A percentile compares a stretch with the other conserved stretches of the same genome.
These are phyloP conservation scores for Trachelus troglodyta DNA, from an alignment of 2,888 invertebrate species.

Conservation along the genomic window DNA sequence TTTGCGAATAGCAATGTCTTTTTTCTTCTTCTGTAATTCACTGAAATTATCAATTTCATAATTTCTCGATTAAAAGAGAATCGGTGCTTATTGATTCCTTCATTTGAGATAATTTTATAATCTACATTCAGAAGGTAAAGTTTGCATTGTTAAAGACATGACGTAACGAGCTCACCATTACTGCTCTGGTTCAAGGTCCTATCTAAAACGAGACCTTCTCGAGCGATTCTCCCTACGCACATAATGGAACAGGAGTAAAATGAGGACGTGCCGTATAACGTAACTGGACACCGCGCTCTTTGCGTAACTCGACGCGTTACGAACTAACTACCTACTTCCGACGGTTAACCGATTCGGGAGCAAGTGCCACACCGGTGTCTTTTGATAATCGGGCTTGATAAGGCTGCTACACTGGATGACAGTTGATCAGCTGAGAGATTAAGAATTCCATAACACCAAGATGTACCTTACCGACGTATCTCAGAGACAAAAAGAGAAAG, in stretches of 20 bases:
- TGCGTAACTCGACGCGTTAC: slow-evolving; percentile 43
- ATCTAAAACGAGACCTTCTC: background rate
- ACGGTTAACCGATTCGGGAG: slow-evolving; percentile 26
- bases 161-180: background rate
- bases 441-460: background rate
- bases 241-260: slow-evolving; percentile 10
- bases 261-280: slow-evolving; percentile 21
- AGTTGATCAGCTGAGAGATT: background rate
- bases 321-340: slow-evolving; percentile 47
- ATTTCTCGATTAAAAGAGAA: background rate
- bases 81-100: background rate
- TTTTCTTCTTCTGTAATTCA: background rate
- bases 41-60: background rate
- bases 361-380: slow-evolving; percentile 1
- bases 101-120: background rate
- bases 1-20: background rate
- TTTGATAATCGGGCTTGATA: background rate
- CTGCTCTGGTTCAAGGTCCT: slow-evolving; percentile 8
- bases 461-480: background rate
- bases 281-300: slow-evolving; percentile 33
- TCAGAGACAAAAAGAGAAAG: background rate
- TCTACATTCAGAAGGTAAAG: background rate
- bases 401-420: background rate
- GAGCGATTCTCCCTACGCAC: background rate
- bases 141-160: background rate